Evolutionary conservation across 2,888 invertebrate genomes (phyloP).

Genomic region (Scelioninae gen. 1): DNA sequence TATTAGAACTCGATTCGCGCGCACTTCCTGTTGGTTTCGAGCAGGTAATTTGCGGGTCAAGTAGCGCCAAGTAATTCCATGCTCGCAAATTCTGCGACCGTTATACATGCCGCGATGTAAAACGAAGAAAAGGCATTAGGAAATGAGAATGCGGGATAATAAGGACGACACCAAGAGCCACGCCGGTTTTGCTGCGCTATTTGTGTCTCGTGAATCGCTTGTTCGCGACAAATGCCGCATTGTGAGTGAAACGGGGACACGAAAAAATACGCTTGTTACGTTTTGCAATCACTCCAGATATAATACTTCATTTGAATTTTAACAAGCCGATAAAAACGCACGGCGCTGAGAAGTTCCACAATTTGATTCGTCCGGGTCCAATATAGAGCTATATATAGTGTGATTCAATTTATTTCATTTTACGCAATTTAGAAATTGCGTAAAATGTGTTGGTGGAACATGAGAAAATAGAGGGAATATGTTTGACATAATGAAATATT

Average conservation of each 20-base stretch:
- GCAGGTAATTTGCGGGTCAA: constrained; percentile 66
- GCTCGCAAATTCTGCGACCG: constrained; percentile 66
- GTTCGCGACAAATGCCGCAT: constrained; percentile 28
- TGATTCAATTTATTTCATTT: too few species aligned
- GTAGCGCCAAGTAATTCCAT: constrained; percentile 60
- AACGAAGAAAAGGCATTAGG: constrained; percentile 69
- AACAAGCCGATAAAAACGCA: too few species aligned
- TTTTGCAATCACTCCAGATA: constrained; percentile 29
- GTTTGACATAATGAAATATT: too few species aligned
- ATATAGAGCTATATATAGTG: too few species aligned
- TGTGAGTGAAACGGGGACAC: constrained; percentile 36
- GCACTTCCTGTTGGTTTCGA: constrained; percentile 62
- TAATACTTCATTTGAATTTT: constrained; percentile 41
- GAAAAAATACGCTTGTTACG: constrained; percentile 40
- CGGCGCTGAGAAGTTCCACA: too few species aligned
- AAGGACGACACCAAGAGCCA: constrained; percentile 53
- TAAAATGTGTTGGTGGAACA: too few species aligned
- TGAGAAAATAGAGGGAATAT: too few species aligned
- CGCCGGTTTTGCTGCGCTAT: constrained; percentile 45
- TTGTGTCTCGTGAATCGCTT: constrained; percentile 27
- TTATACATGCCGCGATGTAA: constrained; percentile 62
- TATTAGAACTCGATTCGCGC: constrained; percentile 57
- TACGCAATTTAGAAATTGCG: too few species aligned
- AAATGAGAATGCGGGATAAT: constrained; percentile 54
- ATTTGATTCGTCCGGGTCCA: too few species aligned